Base-by-base conservation (phyloP, 2,113 vertebrate genomes). In the Centropus bengalensis region DNA sequence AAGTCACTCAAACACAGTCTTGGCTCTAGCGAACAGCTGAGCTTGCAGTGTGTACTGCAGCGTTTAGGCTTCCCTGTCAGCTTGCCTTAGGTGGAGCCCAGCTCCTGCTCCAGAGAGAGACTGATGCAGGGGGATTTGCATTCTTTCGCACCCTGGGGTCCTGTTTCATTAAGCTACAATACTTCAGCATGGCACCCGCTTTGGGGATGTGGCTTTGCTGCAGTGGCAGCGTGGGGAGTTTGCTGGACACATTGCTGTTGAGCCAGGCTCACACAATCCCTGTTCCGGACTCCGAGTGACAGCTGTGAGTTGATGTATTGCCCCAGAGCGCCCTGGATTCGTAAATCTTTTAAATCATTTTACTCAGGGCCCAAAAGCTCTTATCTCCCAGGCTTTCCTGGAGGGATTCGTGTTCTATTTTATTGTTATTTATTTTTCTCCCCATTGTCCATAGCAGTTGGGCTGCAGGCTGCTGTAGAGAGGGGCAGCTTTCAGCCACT, bases 161-260 rank as follows among this genome's bases (percentile, higher is more conserved):
- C 45, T 44, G 21, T 62, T 88, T 49, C 44, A 14, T 88, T 47
- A 55, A 20, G 30, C 27, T 71, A 6, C 0, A 0, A 2, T 73
- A 19, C 64, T 52, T 56, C n/a, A 36, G 27, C 0, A 0, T 23
- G 27, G 14, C 73, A 76, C 32, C 59, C 33, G 2, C 5, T 2
- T 8, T 12, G 3, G 17, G 0, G 16, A 22, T 47, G 32, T 73
- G 82, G 32, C 40, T 78, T 69, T 87, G 68, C 68, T 64, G 1
- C 14, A 51, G 44, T 27, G 38, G 20, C 54, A 42, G 24, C 14
- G 16, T 38, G n/a, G 1, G 0, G 21, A 15, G 5, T 74, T 87
- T 70, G 21, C 16, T 36, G 54, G 55, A 47, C 7, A 4, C 49
- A 10, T 24, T 66, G 28, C 40, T 38, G 40, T 38, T 82, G 59